Conservation (phyloP, 2,888 invertebrate genomes). For the Adelognathus sp. region DNA sequence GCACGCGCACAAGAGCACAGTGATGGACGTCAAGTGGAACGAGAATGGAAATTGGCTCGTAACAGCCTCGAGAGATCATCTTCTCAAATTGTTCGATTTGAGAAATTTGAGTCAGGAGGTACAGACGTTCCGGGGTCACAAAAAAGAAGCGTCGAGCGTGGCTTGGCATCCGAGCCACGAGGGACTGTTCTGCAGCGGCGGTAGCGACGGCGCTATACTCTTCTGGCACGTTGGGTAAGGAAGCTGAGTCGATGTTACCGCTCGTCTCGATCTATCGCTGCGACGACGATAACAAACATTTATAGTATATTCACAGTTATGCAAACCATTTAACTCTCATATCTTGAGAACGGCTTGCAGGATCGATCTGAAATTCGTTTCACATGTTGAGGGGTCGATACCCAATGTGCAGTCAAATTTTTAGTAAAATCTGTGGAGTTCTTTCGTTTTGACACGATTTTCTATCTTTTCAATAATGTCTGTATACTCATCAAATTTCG, state of each 20-base stretch:
- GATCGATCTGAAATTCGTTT: neutral
- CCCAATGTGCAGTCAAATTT: no score
- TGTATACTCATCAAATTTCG: no score
- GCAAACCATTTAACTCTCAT: no score
- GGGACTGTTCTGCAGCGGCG: slow-evolving; percentile 97
- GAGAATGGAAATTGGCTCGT: slow-evolving; percentile 99
- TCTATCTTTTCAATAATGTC: no score
- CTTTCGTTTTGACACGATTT: no score
- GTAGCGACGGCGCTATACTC: slow-evolving; percentile 98
- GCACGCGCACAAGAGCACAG: slow-evolving; percentile 99
- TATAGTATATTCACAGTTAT: no score
- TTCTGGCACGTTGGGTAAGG: slow-evolving; percentile 98
- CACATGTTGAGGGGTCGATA: no score
- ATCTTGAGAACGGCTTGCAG: no score
- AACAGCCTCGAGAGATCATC: slow-evolving; percentile 98
- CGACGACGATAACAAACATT: no score
- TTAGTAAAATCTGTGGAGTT: no score
- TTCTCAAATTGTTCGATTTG: slow-evolving; percentile 98
- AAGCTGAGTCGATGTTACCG: slow-evolving; percentile 18
- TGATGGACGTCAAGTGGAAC: slow-evolving; percentile 99
- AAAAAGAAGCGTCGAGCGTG: slow-evolving; percentile 98
- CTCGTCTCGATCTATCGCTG: no score
- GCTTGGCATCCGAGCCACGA: slow-evolving; percentile 99
- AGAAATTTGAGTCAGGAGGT: slow-evolving; percentile 97
- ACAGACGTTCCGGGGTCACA: slow-evolving; percentile 99